Evolutionary conservation across 1,140 invertebrate species (phyloP).

Genomic region (Brachionus manjavacas): DNA sequence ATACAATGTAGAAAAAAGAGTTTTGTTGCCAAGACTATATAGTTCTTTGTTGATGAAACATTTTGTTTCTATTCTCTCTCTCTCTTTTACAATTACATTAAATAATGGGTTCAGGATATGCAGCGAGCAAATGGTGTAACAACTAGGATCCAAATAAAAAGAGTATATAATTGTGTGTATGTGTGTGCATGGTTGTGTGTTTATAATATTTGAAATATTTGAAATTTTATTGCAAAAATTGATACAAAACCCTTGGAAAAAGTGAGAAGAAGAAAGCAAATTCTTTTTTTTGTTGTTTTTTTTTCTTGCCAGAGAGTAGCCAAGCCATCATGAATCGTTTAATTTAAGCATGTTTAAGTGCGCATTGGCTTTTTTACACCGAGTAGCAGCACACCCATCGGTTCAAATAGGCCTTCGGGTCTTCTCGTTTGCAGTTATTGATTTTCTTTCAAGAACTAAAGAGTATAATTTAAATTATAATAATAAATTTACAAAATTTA

Average conservation of each 20-base stretch:
- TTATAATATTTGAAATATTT: background rate
- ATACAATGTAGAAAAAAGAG: background rate
- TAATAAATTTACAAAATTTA: conserved; percentile 29
- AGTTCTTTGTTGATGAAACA: background rate
- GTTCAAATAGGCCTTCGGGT: background rate
- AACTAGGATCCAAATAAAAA: background rate
- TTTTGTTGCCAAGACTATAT: background rate
- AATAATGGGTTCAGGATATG: background rate
- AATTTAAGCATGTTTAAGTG: background rate
- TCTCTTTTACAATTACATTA: background rate
- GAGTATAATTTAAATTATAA: conserved; percentile 16
- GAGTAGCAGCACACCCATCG: background rate
- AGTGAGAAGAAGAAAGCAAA: background rate
- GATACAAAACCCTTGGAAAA: background rate
- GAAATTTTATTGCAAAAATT: background rate
- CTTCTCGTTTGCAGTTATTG: background rate
- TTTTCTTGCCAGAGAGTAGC: background rate
- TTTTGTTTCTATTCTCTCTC: background rate
- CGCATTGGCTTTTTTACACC: background rate
- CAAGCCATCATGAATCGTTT: background rate
- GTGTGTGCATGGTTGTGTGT: background rate
- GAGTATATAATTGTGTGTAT: background rate
- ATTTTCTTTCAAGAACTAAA: background rate
- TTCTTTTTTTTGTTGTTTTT: background rate
- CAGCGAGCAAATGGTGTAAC: background rate